Evolutionary conservation across 2,113 vertebrate genomes (phyloP).

Genomic region (Heterochromis multidens): DNA sequence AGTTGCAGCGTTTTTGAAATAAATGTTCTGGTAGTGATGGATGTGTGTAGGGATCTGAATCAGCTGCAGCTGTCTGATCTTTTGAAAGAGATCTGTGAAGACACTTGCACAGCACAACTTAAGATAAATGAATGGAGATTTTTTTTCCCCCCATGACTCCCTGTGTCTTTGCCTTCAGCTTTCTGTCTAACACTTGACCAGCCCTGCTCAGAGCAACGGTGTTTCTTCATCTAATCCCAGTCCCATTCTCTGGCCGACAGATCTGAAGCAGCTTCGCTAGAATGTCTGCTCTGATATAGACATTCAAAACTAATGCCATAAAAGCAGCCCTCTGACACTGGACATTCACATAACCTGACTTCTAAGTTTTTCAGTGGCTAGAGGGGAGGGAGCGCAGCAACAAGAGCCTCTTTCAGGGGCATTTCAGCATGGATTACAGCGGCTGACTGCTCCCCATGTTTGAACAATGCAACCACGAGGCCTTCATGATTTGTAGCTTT

Average conservation of each 20-base stretch:
- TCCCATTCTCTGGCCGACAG: neutral
- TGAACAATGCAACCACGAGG: conserved; percentile 66
- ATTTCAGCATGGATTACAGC: conserved; percentile 63
- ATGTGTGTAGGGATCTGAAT: neutral
- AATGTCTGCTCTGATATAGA: conserved; percentile 30
- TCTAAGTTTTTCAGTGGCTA: conserved; percentile 49
- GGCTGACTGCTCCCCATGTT: conserved; percentile 46
- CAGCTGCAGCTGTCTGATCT: neutral
- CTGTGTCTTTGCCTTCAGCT: too few relatives aligned
- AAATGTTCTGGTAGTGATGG: neutral
- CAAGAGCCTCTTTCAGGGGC: conserved; percentile 64
- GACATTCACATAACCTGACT: conserved; percentile 58
- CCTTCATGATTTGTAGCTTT: conserved; percentile 60
- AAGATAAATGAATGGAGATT: too few relatives aligned
- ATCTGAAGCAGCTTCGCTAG: neutral
- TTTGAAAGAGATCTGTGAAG: neutral
- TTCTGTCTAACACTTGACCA: neutral
- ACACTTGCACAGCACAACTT: neutral
- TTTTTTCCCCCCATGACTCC: too few relatives aligned
- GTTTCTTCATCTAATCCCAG: neutral
- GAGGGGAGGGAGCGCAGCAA: conserved; percentile 22
- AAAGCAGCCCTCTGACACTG: conserved; percentile 47
- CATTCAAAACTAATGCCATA: conserved; percentile 52
- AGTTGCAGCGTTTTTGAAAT: neutral
- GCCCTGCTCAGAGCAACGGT: neutral